Base-by-base conservation (phyloP, 1,140 invertebrate genomes). In the Trialeurodes vaporariorum region DNA sequence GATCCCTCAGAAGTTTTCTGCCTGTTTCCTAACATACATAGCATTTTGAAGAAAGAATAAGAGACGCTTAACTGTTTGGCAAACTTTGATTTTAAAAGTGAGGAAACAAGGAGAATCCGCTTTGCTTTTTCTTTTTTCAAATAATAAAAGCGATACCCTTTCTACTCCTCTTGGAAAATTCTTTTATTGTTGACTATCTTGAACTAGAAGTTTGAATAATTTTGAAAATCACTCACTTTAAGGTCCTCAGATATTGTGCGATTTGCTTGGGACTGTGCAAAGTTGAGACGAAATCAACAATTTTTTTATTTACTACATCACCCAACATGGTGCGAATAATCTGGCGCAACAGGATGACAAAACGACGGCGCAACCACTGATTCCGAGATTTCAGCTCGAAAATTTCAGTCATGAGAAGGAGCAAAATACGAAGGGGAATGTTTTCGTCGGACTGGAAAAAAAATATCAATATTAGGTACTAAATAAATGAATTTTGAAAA, bases 221-320 rank as follows among this genome's bases (percentile, higher is more conserved):
- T n/a, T n/a, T n/a, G n/a, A 49, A 49, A 63, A 61, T 68, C 69
- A 81, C 83, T 83, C 78, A 92, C 92, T 92, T 93, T 75, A 96
- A 89, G 65, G 71, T 92, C 89, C 2, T 49, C 34, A 49, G 34
- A 17, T 49, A 49, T 17, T 49, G 5, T 49, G 92, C 90, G 67
- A 96, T 88, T 77, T 93, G 92, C 68, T 91, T 87, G 25, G 93
- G 91, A 73, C 91, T 93, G 0, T 93, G 96, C 70, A 94, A 80
- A 69, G 86, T 85, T n/a, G 92, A 89, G 5, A 97, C 93, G 75
- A 92, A 89, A 73, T 96, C 93, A 22, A 96, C 82, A 71, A 98
- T 96, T 78, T 92, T 87, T 73, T 91, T 81, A 79, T 94, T 94
- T 23, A 94, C 88, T 72, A 90, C 90, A 73, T 93, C 90, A 21